Evolutionary conservation across 1,140 invertebrate species (phyloP), one percentile per base, ranked within the genome.

Genomic region (Dolichoris vasculosae): DNA sequence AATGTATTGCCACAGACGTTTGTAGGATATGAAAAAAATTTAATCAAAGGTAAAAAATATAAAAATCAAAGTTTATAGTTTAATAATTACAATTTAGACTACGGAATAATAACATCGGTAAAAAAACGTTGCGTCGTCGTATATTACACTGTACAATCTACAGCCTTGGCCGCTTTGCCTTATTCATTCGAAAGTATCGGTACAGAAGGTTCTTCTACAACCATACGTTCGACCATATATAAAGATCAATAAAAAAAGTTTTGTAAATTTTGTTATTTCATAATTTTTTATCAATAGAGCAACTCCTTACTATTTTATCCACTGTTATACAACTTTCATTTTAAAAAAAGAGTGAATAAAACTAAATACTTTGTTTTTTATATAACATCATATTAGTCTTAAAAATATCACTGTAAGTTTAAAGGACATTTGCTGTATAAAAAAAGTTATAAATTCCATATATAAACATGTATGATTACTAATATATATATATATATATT

Each of bases 151-250:
- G 23, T 43, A 43, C 9, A 32, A 35, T 35, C 43, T 15, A 4
- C 75, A 87, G 87, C 89, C 89, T 90, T 90, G 89, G 89, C 87
- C 89, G 55, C 88, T 82, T 90, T 86, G 78, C 88, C 88, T 78
- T 83, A 81, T 88, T 90, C 85, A 86, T 82, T 86, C 82, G 80
- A 67, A 23, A 26, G 23, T 0, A 13, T 64, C 17, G 20, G 32
- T 35, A 26, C 23, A 43, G 4, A 73, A 43, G 38, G 1, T 40
- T 26, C 40, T 43, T 43, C 2, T 38, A 69, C 13, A 59, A 35
- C 35, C 32, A 69, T 38, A 38, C 23, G 3, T 69, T 40, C 2
- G 20, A 69, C 43, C 11, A 9, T 4, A 13, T 17, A 2, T 40
- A 73, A 32, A 30, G 1, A 23, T 43, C 8, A n/a, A 43, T 43